phyloP scores from a whole-genome alignment of 2,888 invertebrate genomes.

The Pristionchus japonicus region DNA sequence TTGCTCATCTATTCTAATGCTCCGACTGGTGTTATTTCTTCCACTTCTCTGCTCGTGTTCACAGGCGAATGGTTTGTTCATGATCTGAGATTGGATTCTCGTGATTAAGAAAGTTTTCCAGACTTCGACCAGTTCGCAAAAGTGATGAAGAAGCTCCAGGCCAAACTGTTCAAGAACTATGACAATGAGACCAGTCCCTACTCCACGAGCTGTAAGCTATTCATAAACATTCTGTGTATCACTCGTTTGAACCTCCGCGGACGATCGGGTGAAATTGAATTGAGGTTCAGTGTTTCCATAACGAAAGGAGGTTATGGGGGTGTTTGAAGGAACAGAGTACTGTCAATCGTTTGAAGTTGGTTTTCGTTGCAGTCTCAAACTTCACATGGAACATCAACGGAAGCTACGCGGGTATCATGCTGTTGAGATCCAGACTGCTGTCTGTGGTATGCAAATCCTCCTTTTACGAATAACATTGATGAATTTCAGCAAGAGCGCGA shows the following conservation, averaged over 20 bases:
- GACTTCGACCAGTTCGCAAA: background rate
- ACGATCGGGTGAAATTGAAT: too few species aligned
- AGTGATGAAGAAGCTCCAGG: background rate
- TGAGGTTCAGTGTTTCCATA: too few species aligned
- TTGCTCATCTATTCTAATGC: too few species aligned
- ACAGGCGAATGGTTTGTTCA: too few species aligned
- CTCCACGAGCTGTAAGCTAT: background rate
- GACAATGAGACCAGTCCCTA: background rate
- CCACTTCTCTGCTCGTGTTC: too few species aligned
- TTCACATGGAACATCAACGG: background rate
- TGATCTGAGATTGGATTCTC: too few species aligned
- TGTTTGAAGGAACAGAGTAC: too few species aligned
- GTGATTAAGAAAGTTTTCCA: background rate
- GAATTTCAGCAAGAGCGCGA: background rate
- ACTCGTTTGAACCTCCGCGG: too few species aligned
- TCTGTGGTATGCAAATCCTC: background rate
- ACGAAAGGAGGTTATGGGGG: too few species aligned
- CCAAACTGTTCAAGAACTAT: background rate
- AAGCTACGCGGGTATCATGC: background rate
- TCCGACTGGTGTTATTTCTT: too few species aligned
- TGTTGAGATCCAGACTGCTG: background rate
- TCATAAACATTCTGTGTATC: too few species aligned
- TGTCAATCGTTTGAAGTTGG: background rate
- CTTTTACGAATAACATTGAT: too few species aligned
- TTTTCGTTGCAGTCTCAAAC: background rate